Evolutionary conservation across 2,888 invertebrate species (phyloP), one percentile per base, ranked within the genome.

Genomic region (Ectemnius continuus): DNA sequence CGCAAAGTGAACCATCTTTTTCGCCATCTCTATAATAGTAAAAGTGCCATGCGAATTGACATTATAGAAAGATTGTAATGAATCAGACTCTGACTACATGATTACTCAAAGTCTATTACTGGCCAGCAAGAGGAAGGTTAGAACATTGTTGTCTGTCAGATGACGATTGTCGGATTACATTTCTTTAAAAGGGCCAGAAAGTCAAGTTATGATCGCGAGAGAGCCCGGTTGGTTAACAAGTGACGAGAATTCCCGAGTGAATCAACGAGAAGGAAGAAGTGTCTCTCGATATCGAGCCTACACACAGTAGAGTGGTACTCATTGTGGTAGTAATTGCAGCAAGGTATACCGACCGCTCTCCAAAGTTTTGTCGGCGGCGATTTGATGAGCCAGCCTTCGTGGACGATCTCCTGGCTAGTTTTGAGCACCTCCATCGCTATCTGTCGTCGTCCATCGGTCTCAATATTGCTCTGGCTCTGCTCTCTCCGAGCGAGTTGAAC

Each of bases 341-440:
- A 1, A 28, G 18, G 64, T 20, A 93, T 80, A 94, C 97, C 95
- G 93, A 98, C 98, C 92, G 97, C 97, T 94, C 97, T 94, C 95
- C 97, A 97, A 89, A 97, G 95, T 92, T 97, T 97, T 73, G 96
- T 95, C 74, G 98, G 98, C 84, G 98, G 98, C 73, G 98, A 98
- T 93, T 98, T 98, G 76, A 96, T 97, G 86, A 98, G 93, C 98
- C 98, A 98, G 79, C 98, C 98, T 92, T 97, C 96, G 90, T 96
- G 95, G 82, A 97, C 95, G 80, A 96, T 94, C 91, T 96, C 96
- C 91, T 93, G 92, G 80, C 92, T 92, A 85, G 91, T 92, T 88
- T 91, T 92, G 47, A 88, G 86, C 77, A 86, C 87, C 78, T 89
- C 89, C 89, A 89, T 89, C 80, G 82, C 75, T 60, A 26, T 45